Evolutionary conservation across 1,140 invertebrate species (phyloP).

Genomic region (Archegozetes longisetosus): DNA sequence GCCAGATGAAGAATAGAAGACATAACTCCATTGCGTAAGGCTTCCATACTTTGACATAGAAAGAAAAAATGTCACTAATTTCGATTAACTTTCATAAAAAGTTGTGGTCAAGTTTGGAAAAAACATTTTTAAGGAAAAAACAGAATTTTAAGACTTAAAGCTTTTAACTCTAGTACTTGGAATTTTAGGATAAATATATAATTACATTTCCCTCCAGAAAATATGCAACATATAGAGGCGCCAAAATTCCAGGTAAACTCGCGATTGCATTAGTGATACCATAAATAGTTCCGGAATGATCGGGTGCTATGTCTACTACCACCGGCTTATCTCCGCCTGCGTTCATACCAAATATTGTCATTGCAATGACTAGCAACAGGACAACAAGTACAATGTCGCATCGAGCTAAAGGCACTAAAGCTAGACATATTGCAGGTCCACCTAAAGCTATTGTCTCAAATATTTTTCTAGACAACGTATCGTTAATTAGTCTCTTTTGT

Average conservation of each 20-base stretch:
- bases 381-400: conserved; percentile 16
- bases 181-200: not conserved
- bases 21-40: not conserved
- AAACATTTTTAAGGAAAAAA: conserved; percentile 22
- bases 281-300: conserved; percentile 54
- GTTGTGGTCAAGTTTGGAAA: conserved; percentile 33
- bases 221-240: conserved; percentile 36
- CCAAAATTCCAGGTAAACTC: conserved; percentile 27
- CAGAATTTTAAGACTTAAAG: not conserved
- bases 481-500: conserved; percentile 6
- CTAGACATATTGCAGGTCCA: conserved; percentile 19
- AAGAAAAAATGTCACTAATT: not conserved
- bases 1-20: conserved; percentile 4
- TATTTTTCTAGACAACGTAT: conserved; percentile 21
- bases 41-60: not conserved
- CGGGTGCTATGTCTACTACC: conserved; percentile 51
- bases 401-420: conserved; percentile 18
- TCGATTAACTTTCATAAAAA: too few relatives aligned
- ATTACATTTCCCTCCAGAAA: conserved; percentile 26
- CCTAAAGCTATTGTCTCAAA: conserved; percentile 22
- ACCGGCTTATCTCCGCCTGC: conserved; percentile 23
- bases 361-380: conserved; percentile 15
- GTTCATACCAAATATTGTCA: conserved; percentile 19
- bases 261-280: conserved; percentile 43
- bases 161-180: not conserved